Evolutionary conservation across 2,113 vertebrate species (phyloP), one percentile per base, ranked within the genome.

Genomic region (Rhinopomastus cyanomelas): DNA sequence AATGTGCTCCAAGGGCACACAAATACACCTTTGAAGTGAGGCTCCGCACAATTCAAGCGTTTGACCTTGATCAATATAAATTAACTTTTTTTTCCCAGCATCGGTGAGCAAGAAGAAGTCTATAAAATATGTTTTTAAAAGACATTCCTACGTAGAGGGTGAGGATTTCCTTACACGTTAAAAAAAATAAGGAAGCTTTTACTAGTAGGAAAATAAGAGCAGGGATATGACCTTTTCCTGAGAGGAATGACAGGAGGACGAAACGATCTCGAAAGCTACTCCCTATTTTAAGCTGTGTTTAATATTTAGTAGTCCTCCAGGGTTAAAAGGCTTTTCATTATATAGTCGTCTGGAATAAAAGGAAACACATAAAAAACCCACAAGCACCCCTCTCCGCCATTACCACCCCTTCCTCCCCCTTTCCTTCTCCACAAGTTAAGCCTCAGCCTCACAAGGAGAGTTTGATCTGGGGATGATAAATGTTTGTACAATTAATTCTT

Each of bases 1-100:
- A 92, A 93, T 94, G 85, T 92, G 76, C 66, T 95, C 2, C 76
- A 74, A 95, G 94, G 94, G 90, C 92, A 88, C 71, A 82, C 88
- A 94, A 96, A 93, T 85, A 89, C 76, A 92, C 80, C 94, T 96
- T 91, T 90, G 93, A 94, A 95, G 92, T 93, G 85, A 94, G 76
- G 65, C 85, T 82, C n/a, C 61, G 29, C 88, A 77, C 81, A 80
- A 93, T 76, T 81, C 72, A 66, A 92, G 84, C 56, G 80, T 95
- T 96, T 96, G 94, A 94, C 79, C 89, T 93, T 94, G 79, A 93
- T 83, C 85, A 92, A 65, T 92, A 21, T 39, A 51, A 1, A 55
- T 36, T 11, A 42, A 42, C 15, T 6, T 64, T 84, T 85, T 53
- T 79, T 68, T n/a, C 1, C 83, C 71, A 79, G 75, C 64, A 77